Conservation (phyloP, 1,140 invertebrate species). For the Lepeophtheirus salmonis region DNA sequence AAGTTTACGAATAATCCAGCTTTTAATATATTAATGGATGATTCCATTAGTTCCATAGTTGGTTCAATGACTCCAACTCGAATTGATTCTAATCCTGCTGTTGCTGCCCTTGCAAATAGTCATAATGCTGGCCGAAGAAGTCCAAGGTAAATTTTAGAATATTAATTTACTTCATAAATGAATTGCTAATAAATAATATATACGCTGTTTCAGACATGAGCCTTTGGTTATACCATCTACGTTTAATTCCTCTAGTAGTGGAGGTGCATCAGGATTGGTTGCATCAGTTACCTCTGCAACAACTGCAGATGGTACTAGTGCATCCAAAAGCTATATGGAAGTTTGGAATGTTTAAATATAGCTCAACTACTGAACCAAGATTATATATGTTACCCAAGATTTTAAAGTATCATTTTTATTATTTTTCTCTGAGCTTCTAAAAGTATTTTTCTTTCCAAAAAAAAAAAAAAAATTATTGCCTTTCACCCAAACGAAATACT, state of each 20-base stretch:
- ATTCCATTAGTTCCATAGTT: not conserved
- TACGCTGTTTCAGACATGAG: not conserved
- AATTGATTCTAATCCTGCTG: not conserved
- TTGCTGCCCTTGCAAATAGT: not conserved
- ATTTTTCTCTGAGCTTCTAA: no score
- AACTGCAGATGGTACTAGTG: not conserved
- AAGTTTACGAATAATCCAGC: conserved; percentile 9
- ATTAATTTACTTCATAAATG: not conserved
- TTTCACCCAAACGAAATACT: no score
- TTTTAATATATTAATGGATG: not conserved
- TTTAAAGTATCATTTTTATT: no score
- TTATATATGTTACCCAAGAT: no score
- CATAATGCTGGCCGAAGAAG: not conserved
- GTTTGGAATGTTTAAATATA: not conserved
- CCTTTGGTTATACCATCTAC: not conserved
- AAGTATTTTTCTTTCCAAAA: no score
- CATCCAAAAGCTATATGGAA: not conserved
- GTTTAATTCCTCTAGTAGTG: not conserved
- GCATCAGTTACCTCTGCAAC: not conserved
- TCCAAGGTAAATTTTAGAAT: not conserved
- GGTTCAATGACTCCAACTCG: not conserved
- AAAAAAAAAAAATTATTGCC: no score
- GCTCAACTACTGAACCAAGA: no score
- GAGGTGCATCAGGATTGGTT: not conserved
- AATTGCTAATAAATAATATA: not conserved